Evolutionary conservation across 2,797 vertebrate genomes (phyloP), one percentile per base, ranked within the genome.

Genomic region (Danionella dracula): DNA sequence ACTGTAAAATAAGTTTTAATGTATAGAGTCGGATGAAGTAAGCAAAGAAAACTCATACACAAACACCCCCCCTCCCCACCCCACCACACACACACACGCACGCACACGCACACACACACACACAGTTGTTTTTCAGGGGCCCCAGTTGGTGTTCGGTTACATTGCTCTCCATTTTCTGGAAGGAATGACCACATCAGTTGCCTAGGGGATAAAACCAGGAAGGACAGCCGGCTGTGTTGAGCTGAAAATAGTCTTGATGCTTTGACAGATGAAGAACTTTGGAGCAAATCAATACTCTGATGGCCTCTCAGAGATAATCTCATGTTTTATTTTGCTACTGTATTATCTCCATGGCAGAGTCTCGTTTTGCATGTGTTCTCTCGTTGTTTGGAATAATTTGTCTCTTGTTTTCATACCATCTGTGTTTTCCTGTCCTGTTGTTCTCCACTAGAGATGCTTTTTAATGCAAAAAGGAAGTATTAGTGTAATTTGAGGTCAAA

Each of bases 181-280:
- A 78, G 73, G 71, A 78, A 78, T 78, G 76, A 78, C 73, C 76
- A 61, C 76, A 78, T 72, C 44, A 71, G 76, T 78, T 76, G 76
- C 71, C 76, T 78, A 64, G 76, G 76, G 76, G 71, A 78, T 71
- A 65, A 69, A 71, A 78, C 71, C 71, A 76, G 73, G 73, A 78
- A 78, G 76, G 76, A 76, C 76, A 74, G 73, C 74, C 73, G 76
- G 56, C 68, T 8, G 34, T 57, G 57, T 32, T 27, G 41, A 40
- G 61, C 66, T 76, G 41, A 66, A 78, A 78, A 78, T 78, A 78
- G 76, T 61, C 68, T 55, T 20, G 45, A 57, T 57, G 21, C 68
- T 71, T 61, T 71, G 61, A 55, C 54, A 57, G 59, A 58, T 56
- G 49, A 60, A 61, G 16, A 75, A 66, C 45, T 65, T 51, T 45